Base-by-base conservation (phyloP, 2,113 vertebrate genomes). In the Megaceryle torquata region DNA sequence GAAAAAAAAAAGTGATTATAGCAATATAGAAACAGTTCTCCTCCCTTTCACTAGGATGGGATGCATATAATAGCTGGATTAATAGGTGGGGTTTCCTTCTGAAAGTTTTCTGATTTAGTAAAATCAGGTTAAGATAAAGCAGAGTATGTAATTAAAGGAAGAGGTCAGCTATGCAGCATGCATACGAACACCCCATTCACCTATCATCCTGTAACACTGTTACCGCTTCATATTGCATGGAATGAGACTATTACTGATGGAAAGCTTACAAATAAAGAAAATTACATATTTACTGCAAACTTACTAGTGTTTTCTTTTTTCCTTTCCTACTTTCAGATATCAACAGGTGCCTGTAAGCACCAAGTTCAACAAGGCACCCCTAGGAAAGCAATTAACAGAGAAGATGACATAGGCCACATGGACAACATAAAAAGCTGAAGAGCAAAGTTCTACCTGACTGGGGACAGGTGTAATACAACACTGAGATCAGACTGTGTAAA, bases 341-440 rank as follows among this genome's bases (percentile, higher is more conserved):
- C 98, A 54, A 99, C 98, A 2, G 99, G 99, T 92, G 98, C 98
- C 86, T 99, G 99, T 92, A 99, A 98, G 85, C 98, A 98, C 6
- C 99, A 99, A 85, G 98, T 99, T 8, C 99, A 99, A 11, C 0
- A 99, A 99, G 84, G 99, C 99, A 35, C 99, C 99, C 12, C 97
- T 98, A 18, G 99, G 99, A 83, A 99, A 99, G 96, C 97, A 98
- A 43, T 96, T 99, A 65, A 97, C 97, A 15, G 99, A 99, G 83
- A 99, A 98, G 96, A 99, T 99, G 97, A 99, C 99, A 9, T 99
- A 99, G 99, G 99, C 99, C 33, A 99, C 99, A 0, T 99, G 99
- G 99, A 99, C 99, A 95, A 99, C 99, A 99, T 99, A 91, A 89
- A 48, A 21, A 12, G 7, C 50, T 24, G 2, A 50, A 67, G 54